A percentile compares a stretch with the other conserved stretches of the same genome.
These are phyloP conservation scores for Pluvialis apricaria DNA, from an alignment of 2,113 vertebrate species.

Conservation along the genomic window DNA sequence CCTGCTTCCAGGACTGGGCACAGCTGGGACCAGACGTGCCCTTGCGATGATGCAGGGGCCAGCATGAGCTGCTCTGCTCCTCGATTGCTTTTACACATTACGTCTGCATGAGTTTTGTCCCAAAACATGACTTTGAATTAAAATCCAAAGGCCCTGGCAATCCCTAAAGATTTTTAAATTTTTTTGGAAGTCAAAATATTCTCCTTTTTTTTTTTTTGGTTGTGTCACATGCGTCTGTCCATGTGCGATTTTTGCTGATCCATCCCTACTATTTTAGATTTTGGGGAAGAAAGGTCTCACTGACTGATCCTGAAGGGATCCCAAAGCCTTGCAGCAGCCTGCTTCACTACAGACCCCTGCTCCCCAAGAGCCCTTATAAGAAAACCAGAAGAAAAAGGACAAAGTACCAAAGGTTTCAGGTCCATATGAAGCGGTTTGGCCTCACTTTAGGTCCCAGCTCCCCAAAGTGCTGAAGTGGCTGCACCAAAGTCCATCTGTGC, in stretches of 20 bases:
- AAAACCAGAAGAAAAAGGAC: background rate
- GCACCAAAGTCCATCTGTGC: background rate
- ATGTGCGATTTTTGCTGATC: background rate
- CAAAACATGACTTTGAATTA: background rate
- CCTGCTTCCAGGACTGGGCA: background rate
- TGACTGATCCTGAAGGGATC: background rate
- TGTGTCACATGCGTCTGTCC: background rate
- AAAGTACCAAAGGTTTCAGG: background rate
- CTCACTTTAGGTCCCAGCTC: background rate
- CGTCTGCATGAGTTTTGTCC: background rate
- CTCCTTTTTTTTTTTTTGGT: background rate
- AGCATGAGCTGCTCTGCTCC: background rate
- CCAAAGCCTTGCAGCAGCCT: background rate
- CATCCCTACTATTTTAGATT: background rate
- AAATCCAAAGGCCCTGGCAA: background rate
- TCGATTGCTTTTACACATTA: accelerated
- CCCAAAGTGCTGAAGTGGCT: background rate
- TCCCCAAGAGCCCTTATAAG: background rate
- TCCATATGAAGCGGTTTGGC: background rate
- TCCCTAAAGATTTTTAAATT: background rate
- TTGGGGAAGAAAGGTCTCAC: background rate
- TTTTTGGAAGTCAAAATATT: background rate
- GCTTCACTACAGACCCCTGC: background rate
- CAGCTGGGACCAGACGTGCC: accelerated
- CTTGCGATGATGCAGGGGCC: background rate